Base-by-base conservation (phyloP, 37 sponge, comb jelly and placozoan genomes). In the Tethya wilhelma region DNA sequence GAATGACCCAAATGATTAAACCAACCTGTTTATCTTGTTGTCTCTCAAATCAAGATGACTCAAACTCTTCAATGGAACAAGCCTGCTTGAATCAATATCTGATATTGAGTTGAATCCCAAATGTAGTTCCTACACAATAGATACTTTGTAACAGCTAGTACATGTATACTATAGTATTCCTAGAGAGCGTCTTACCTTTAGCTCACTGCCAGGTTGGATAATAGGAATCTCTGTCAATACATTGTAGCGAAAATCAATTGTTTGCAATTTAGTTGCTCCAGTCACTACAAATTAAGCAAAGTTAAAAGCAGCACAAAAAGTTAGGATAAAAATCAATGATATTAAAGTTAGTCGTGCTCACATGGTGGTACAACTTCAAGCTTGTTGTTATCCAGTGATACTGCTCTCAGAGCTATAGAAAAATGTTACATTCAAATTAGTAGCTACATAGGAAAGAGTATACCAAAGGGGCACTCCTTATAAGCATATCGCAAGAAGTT, bases 31-130 rank as follows among this genome's bases (percentile, higher is more conserved):
- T 1, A 94, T 71, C 55, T 71, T 80, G 71, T 94, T 94, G 33
- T 91, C 93, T 70, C 95, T 71, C 39, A 94, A 71, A 20, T 94
- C 93, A 30, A 94, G 67, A 43, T 77, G 36, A 1, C 84, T 71
- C 44, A 94, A 46, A n/a, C 36, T 56, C 1, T 64, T 64, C 22
- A 86, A 45, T 22, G 74, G 28, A n/a, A 31, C 8, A 0, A 94
- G 59, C 30, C 69, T 64, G 31, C 64, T 59, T 2, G 38, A 38
- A 63, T 69, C 66, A 9, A 94, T 44, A 14, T 56, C 42, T 0
- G 38, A 37, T 11, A 94, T 53, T 55, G 42, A 38, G 45, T 94
- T 94, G 37, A 34, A 46, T 19, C 95, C 93, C 44, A 87, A 41
- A 23, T 68, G 77, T 39, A 93, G 73, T 39, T 87, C 85, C 92